These are phyloP conservation scores for Odontothrips loti DNA, from an alignment of 2,888 invertebrate species.

Conservation along the genomic window DNA sequence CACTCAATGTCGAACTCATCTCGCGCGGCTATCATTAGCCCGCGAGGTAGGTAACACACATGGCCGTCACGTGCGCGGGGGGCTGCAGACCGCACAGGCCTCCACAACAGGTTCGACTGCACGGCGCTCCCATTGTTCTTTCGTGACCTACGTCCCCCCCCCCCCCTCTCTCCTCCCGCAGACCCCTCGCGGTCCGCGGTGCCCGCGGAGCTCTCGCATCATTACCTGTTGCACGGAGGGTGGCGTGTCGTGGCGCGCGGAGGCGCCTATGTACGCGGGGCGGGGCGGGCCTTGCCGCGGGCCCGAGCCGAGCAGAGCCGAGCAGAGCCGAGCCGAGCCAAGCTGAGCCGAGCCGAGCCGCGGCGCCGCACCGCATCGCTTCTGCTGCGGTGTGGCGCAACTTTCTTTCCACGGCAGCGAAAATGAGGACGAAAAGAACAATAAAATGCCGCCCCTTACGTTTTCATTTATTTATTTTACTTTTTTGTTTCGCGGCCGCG, in stretches of 20 bases:
- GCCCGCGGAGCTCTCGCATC: neutral
- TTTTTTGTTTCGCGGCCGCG: too few species aligned
- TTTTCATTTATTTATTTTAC: too few species aligned
- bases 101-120: neutral
- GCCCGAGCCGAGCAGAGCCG: too few species aligned
- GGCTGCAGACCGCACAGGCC: neutral
- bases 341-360: neutral
- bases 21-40: neutral
- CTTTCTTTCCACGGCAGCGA: too few species aligned
- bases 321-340: too few species aligned
- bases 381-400: too few species aligned
- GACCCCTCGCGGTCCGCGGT: neutral
- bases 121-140: neutral
- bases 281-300: too few species aligned
- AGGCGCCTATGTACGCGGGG: too few species aligned
- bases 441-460: too few species aligned
- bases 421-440: too few species aligned
- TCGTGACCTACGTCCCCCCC: neutral
- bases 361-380: too few species aligned
- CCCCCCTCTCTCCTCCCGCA: neutral
- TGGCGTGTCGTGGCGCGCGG: too few species aligned
- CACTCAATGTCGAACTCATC: neutral
- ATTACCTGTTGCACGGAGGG: neutral
- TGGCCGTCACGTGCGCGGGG: neutral
- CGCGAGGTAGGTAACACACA: neutral